phyloP scores from a whole-genome alignment of 2,113 vertebrate species.

The Planiliza haematocheilus region DNA sequence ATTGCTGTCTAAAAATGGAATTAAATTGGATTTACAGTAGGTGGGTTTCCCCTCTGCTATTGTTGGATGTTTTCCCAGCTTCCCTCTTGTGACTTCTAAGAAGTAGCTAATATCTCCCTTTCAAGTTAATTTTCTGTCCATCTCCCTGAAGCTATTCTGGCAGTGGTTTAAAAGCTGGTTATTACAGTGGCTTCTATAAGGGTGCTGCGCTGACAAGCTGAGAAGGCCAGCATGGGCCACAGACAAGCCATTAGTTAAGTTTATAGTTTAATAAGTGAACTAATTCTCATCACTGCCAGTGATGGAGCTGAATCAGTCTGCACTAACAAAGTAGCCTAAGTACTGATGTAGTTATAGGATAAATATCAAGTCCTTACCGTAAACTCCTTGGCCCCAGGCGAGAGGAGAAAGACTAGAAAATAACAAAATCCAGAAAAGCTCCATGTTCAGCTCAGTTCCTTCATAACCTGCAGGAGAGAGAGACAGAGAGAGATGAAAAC shows the following conservation, averaged over 20 bases:
- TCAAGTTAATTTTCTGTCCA: constrained; percentile 62
- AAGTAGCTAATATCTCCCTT: constrained; percentile 52
- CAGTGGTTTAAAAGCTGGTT: constrained; percentile 53
- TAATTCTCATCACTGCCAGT: constrained; percentile 29
- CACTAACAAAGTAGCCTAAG: constrained; percentile 29
- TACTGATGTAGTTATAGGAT: constrained; percentile 16
- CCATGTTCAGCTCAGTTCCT: constrained; percentile 85
- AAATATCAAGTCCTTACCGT: constrained; percentile 78
- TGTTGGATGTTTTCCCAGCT: constrained; percentile 62
- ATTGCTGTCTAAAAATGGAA: constrained; percentile 27
- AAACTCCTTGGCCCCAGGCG: constrained; percentile 83
- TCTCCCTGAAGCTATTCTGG: constrained; percentile 52
- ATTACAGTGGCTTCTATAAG: constrained; percentile 44
- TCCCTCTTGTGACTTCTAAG: constrained; percentile 45
- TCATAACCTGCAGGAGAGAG: constrained; percentile 81
- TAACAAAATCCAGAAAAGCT: constrained; percentile 86
- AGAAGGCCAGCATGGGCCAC: constrained; percentile 19
- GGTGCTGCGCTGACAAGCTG: constrained; percentile 2
- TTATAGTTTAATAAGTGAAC: constrained; percentile 52
- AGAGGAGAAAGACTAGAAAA: constrained; percentile 80
- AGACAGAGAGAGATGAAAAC: not conserved
- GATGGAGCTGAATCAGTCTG: constrained; percentile 27
- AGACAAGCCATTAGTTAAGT: constrained; percentile 51
- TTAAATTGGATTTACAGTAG: constrained; percentile 42
- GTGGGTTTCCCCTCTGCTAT: constrained; percentile 41